These are phyloP conservation scores for Chrysolina oricalcia DNA, from an alignment of 2,888 invertebrate genomes.

Conservation along the genomic window DNA sequence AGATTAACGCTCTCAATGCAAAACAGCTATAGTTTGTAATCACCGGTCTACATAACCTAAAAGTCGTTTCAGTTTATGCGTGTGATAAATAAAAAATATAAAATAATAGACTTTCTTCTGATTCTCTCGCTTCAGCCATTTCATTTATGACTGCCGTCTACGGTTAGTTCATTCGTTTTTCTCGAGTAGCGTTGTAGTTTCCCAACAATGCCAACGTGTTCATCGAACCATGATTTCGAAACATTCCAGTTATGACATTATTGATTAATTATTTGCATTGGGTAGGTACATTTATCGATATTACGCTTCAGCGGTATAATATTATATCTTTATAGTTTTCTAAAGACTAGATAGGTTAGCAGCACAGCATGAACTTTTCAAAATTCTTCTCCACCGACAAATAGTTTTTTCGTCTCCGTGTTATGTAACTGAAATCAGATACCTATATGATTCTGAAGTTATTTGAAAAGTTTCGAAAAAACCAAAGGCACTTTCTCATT, in stretches of 20 bases:
- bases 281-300: conserved; percentile 15
- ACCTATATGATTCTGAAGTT: no score
- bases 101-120: not conserved
- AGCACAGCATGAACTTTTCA: no score
- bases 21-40: no score
- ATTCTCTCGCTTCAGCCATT: not conserved
- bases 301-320: not conserved
- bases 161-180: conserved; percentile 8
- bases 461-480: no score
- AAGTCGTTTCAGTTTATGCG: no score
- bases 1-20: no score
- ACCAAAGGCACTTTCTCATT: no score
- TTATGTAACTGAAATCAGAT: not conserved
- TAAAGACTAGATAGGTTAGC: not conserved
- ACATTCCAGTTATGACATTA: conserved; percentile 21
- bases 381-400: not conserved
- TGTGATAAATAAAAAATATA: no score
- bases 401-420: not conserved
- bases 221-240: conserved; percentile 14
- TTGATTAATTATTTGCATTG: conserved; percentile 17
- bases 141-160: not conserved
- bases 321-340: not conserved
- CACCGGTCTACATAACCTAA: no score
- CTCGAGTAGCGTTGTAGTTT: not conserved
- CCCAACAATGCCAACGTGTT: conserved; percentile 4